A percentile compares a stretch with the other conserved stretches of the same genome.
phyloP scores from a whole-genome alignment of 2,797 vertebrate species.

The Coracias cyanogaster region DNA sequence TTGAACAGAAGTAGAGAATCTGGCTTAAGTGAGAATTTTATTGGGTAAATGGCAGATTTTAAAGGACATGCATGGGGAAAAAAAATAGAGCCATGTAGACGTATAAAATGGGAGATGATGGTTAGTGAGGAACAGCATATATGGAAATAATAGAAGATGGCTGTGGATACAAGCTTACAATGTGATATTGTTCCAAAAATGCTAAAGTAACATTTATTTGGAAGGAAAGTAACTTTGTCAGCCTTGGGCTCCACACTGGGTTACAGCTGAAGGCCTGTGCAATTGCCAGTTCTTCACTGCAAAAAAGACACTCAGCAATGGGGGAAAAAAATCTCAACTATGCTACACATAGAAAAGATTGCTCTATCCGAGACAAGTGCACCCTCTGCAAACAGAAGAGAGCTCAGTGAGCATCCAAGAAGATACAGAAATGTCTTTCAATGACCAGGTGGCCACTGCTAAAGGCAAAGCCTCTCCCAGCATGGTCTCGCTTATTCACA shows the following conservation, averaged over 20 bases:
- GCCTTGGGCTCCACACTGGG: background rate
- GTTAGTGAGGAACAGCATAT: background rate
- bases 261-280: background rate
- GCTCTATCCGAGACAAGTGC: background rate
- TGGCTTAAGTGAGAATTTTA: background rate
- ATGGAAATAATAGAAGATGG: background rate
- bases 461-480: background rate
- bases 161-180: background rate
- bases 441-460: background rate
- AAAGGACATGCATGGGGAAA: background rate
- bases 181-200: conserved; percentile 53
- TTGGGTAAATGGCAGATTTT: background rate
- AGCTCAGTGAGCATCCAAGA: background rate
- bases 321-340: background rate
- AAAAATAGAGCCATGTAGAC: background rate
- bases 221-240: background rate
- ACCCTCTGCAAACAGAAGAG: background rate
- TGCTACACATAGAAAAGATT: background rate
- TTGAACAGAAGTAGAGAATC: background rate
- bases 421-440: background rate
- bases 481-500: background rate
- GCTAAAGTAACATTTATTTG: background rate
- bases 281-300: background rate
- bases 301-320: background rate
- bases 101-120: background rate